A percentile compares a stretch with the other conserved stretches of the same genome.
Conservation (phyloP, 1,140 invertebrate species). For the Trigoniulus corallinus region DNA sequence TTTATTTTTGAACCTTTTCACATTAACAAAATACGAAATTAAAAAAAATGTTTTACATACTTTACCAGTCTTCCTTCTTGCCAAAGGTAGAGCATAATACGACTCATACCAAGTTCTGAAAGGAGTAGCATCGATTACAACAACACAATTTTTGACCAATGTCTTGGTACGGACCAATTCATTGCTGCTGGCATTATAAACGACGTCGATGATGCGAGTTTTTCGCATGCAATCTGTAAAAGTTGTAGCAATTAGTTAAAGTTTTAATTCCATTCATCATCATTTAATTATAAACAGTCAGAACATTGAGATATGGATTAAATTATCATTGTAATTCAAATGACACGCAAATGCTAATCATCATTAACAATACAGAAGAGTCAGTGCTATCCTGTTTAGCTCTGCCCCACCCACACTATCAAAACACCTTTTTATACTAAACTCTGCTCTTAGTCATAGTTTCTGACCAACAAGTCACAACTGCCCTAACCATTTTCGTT, state of each 20-base stretch:
- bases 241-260: neutral
- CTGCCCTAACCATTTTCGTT: too few relatives aligned
- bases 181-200: conserved; percentile 99
- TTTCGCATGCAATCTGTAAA: conserved; percentile 59
- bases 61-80: conserved; percentile 91
- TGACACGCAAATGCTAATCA: conserved; percentile 17
- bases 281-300: neutral
- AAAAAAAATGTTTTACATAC: conserved; percentile 27
- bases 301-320: conserved; percentile 15
- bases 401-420: too few relatives aligned
- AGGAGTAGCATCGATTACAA: conserved; percentile 93
- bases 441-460: too few relatives aligned
- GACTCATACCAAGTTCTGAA: conserved; percentile 98
- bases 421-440: too few relatives aligned
- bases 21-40: too few relatives aligned
- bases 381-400: too few relatives aligned
- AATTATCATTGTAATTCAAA: conserved; percentile 13
- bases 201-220: conserved; percentile 96
- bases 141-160: conserved; percentile 94
- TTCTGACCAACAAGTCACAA: too few relatives aligned
- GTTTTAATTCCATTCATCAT: neutral
- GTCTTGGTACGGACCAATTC: conserved; percentile 99
- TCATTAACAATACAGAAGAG: conserved; percentile 12
- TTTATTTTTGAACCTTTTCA: neutral
- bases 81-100: conserved; percentile 85